Percentiles rank a stretch among this genome's conserved stretches.
These are phyloP conservation scores for Acheta domesticus DNA, from an alignment of 2,888 invertebrate genomes.

Conservation along the genomic window DNA sequence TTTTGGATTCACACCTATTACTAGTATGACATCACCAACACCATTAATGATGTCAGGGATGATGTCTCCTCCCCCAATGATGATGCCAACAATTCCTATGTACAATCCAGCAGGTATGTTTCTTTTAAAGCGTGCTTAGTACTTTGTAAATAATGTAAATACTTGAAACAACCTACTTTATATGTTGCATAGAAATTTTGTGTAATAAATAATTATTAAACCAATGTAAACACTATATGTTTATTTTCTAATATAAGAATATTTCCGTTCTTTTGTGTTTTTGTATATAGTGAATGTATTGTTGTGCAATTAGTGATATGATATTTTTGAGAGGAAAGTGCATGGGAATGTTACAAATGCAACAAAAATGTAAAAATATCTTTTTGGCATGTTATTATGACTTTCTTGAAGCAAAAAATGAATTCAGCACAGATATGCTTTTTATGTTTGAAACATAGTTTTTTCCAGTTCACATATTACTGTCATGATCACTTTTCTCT, in stretches of 20 bases:
- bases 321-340: not conserved
- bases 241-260: too few species aligned
- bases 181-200: not conserved
- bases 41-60: constrained; percentile 44
- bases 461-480: too few species aligned
- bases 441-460: too few species aligned
- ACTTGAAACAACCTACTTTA: not conserved
- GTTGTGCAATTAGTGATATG: not conserved
- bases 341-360: not conserved
- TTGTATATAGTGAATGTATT: not conserved
- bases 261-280: too few species aligned
- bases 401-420: too few species aligned
- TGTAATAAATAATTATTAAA: too few species aligned
- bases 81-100: constrained; percentile 45
- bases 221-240: too few species aligned
- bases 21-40: constrained; percentile 42
- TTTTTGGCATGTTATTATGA: not conserved
- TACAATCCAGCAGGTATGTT: constrained; percentile 45
- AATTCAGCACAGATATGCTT: too few species aligned
- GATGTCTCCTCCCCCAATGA: constrained; percentile 44
- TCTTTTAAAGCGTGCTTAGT: not conserved
- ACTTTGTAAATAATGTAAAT: not conserved
- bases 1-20: constrained; percentile 43
- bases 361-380: not conserved
- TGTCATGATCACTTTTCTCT: too few species aligned